A percentile compares a stretch with the other conserved stretches of the same genome.
Conservation (phyloP, 2,113 vertebrate genomes). For the Sturnus vulgaris region DNA sequence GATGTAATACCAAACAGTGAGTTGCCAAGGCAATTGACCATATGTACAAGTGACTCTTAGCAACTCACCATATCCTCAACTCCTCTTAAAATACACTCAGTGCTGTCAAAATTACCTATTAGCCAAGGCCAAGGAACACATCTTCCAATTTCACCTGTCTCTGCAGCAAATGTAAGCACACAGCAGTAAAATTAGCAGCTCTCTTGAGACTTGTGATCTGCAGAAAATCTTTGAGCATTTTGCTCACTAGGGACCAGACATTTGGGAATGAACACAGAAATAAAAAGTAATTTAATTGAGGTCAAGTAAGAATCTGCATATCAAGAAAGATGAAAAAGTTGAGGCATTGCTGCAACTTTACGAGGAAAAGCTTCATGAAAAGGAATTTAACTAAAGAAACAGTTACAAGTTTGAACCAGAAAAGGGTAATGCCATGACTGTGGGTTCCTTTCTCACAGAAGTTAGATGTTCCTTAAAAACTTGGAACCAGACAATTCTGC, state of each 20-base stretch:
- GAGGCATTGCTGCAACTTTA: background rate
- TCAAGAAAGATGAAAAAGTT: background rate
- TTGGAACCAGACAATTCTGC: background rate
- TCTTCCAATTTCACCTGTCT: background rate
- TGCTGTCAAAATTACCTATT: background rate
- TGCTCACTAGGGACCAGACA: background rate
- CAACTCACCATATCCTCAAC: background rate
- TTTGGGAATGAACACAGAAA: background rate
- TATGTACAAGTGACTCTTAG: rapidly evolving
- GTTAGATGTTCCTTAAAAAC: background rate
- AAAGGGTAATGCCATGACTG: background rate
- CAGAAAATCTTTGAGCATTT: background rate
- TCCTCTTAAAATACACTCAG: background rate
- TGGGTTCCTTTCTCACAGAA: background rate
- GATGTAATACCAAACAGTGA: background rate
- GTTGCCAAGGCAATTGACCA: background rate
- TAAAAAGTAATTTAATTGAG: background rate
- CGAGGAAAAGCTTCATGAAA: background rate
- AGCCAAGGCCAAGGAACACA: background rate
- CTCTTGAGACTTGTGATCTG: background rate
- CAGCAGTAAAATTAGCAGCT: background rate
- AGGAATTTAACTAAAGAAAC: background rate
- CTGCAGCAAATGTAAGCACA: background rate
- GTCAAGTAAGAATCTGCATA: background rate
- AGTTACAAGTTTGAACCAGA: background rate